Evolutionary conservation across 2,797 vertebrate species (phyloP).

Genomic region (Philypnodon macrostomus): DNA sequence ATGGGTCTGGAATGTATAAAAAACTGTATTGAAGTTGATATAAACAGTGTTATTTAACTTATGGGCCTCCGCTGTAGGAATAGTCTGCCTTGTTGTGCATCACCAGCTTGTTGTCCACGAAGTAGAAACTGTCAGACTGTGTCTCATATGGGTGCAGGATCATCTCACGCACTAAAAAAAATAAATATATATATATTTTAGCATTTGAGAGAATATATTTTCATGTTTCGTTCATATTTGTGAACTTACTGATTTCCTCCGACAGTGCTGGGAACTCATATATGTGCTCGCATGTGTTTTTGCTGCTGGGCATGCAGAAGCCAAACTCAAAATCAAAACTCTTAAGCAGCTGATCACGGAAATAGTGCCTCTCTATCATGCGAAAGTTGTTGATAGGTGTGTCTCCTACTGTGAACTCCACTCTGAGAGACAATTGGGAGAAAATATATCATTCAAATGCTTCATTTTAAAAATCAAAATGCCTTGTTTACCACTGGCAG

Average conservation of each 20-base stretch:
- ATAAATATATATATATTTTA: slow-evolving; percentile 11
- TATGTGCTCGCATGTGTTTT: slow-evolving; percentile 98
- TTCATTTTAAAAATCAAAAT: too few species aligned
- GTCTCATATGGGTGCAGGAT: slow-evolving; percentile 94
- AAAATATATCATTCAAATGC: too few species aligned
- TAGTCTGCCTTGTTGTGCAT: slow-evolving; percentile 99
- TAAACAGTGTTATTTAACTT: slow-evolving; percentile 30
- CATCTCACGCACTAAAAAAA: slow-evolving; percentile 89
- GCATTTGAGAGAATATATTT: not conserved
- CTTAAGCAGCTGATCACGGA: slow-evolving; percentile 92
- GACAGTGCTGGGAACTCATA: slow-evolving; percentile 95
- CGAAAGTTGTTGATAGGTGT: slow-evolving; percentile 96
- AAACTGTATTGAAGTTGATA: slow-evolving; percentile 39
- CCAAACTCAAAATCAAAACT: slow-evolving; percentile 98
- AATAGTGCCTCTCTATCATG: slow-evolving; percentile 98
- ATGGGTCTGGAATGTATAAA: slow-evolving; percentile 29
- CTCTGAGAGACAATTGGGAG: slow-evolving; percentile 76
- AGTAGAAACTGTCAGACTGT: slow-evolving; percentile 99
- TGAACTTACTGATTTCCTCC: slow-evolving; percentile 90
- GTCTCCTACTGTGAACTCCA: slow-evolving; percentile 98
- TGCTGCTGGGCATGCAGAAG: slow-evolving; percentile 98
- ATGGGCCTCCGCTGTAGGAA: slow-evolving; percentile 92
- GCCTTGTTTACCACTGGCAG: too few species aligned
- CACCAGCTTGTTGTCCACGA: slow-evolving; percentile 97
- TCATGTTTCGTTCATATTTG: not conserved